A percentile compares a stretch with the other conserved stretches of the same genome.
Conservation (phyloP, 2,888 invertebrate species). For the Hipparchia sbordonii region DNA sequence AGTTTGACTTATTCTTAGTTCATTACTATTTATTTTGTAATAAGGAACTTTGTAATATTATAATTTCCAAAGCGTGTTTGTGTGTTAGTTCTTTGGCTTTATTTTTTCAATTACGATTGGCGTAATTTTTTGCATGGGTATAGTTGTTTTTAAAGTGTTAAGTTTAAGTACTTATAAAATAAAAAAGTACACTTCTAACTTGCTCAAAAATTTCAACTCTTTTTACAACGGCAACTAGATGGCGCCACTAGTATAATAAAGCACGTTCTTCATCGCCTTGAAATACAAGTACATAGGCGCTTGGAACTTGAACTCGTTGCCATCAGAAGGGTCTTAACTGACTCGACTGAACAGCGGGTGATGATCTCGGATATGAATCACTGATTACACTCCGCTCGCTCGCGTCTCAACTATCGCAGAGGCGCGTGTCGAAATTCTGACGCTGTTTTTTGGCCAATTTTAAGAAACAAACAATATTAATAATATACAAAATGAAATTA, state of each 20-base stretch:
- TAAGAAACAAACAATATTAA: neutral
- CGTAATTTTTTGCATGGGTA: too few relatives aligned
- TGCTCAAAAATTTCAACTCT: too few relatives aligned
- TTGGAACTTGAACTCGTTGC: slow-evolving; percentile 42
- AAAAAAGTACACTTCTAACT: too few relatives aligned
- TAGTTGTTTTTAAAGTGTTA: too few relatives aligned
- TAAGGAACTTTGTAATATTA: too few relatives aligned
- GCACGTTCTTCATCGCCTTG: neutral
- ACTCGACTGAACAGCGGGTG: slow-evolving; percentile 82
- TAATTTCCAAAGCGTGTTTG: too few relatives aligned
- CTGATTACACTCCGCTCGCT: slow-evolving; percentile 4
- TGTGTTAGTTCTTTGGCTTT: too few relatives aligned
- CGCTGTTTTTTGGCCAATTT: slow-evolving; percentile 60
- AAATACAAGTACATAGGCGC: neutral
- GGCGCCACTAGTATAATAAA: neutral
- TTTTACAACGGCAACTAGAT: neutral
- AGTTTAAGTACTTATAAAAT: too few relatives aligned
- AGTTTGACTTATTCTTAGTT: too few relatives aligned
- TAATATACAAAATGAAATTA: neutral
- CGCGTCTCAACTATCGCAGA: slow-evolving; percentile 33
- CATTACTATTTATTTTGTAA: too few relatives aligned
- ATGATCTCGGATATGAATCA: slow-evolving; percentile 44
- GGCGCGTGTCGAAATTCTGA: slow-evolving; percentile 47
- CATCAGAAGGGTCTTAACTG: slow-evolving; percentile 79
- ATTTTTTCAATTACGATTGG: too few relatives aligned